A percentile compares a stretch with the other conserved stretches of the same genome.
Conservation (phyloP, 2,113 vertebrate genomes). For the Neopipo cinnamomea region DNA sequence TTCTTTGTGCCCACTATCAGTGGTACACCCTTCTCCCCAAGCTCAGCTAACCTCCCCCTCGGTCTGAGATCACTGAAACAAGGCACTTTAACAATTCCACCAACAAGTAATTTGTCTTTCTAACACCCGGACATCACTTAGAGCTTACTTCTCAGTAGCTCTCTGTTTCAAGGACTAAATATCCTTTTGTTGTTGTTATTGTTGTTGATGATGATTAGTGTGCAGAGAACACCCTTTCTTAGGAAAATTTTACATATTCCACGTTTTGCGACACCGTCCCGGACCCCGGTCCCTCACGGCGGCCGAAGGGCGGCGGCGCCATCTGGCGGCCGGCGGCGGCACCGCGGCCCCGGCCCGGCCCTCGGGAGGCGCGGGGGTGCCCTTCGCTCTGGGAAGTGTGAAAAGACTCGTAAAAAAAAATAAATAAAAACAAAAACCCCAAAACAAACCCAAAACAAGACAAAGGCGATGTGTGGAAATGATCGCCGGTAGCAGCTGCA, state of each 20-base stretch:
- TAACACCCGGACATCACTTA: background rate
- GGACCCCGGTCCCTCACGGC: background rate
- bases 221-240: rapidly evolving
- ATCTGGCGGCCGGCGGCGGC: background rate
- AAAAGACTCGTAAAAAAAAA: background rate
- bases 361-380: rapidly evolving
- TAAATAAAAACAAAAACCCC: background rate
- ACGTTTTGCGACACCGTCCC: rapidly evolving
- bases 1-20: background rate
- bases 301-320: background rate
- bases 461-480: background rate
- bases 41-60: background rate
- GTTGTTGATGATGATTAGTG: background rate
- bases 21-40: background rate
- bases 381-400: background rate
- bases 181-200: background rate
- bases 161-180: background rate
- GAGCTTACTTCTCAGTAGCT: background rate
- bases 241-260: background rate
- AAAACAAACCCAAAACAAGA: background rate
- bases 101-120: background rate
- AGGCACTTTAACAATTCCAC: background rate
- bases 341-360: background rate
- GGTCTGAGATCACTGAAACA: background rate
- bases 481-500: background rate